phyloP scores from a whole-genome alignment of 2,797 vertebrate species.

The Cirrhinus molitorella region DNA sequence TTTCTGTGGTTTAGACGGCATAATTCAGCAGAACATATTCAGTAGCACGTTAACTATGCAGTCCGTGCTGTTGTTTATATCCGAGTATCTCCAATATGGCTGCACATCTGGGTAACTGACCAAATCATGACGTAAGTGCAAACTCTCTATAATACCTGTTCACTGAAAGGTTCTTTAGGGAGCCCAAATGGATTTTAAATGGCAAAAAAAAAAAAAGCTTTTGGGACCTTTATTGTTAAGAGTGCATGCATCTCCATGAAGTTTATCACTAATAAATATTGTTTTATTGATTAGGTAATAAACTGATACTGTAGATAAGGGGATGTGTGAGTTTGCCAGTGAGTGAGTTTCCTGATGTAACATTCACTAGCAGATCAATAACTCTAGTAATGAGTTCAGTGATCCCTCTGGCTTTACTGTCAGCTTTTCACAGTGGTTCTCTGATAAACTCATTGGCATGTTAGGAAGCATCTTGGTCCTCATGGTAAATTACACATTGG shows the following conservation, averaged over 20 bases:
- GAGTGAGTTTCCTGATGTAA: neutral
- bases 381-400: neutral
- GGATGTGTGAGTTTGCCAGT: neutral
- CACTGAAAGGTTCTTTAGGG: neutral
- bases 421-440: neutral
- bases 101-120: no score
- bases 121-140: no score
- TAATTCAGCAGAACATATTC: no score
- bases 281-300: constrained; percentile 7
- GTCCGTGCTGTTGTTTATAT: no score
- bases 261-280: neutral
- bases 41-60: no score
- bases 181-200: neutral
- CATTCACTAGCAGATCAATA: constrained; percentile 21
- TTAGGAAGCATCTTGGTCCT: neutral
- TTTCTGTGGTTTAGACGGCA: no score
- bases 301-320: neutral
- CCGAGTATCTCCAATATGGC: no score
- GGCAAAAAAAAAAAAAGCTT: neutral
- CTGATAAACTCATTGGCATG: constrained; percentile 9
- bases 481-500: neutral
- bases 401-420: neutral
- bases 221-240: neutral
- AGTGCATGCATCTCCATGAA: neutral
- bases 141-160: no score